These are phyloP conservation scores for Polyodon spathula DNA, from an alignment of 2,113 vertebrate species.

Conservation along the genomic window DNA sequence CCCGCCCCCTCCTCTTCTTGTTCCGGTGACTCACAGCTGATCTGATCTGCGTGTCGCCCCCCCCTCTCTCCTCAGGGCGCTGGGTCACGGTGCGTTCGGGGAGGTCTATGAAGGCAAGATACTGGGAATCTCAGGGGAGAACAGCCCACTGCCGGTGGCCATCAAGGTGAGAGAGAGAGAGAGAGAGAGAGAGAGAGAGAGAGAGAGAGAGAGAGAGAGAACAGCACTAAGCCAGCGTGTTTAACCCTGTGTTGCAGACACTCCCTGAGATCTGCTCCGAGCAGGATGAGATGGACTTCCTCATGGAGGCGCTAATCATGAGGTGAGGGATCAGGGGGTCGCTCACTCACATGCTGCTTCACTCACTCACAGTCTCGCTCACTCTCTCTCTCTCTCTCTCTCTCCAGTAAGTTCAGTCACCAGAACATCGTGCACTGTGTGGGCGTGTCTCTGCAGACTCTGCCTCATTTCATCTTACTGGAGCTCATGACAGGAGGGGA, in stretches of 20 bases:
- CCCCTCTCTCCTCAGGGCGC: constrained; percentile 53
- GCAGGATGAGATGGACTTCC: constrained; percentile 86
- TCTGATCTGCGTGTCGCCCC: too few relatives aligned
- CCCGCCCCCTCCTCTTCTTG: too few relatives aligned
- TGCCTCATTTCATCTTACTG: constrained; percentile 79
- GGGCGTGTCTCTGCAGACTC: constrained; percentile 74
- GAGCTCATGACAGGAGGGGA: constrained; percentile 89
- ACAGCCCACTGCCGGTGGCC: constrained; percentile 72
- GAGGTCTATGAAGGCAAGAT: constrained; percentile 84
- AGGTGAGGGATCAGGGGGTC: constrained; percentile 46
- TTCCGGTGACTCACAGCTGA: too few relatives aligned
- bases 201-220: not conserved
- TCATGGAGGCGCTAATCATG: constrained; percentile 85
- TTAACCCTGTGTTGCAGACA: constrained; percentile 50
- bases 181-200: not conserved
- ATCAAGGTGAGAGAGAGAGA: constrained; percentile 69
- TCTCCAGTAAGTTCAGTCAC: constrained; percentile 78
- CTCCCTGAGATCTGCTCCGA: constrained; percentile 86
- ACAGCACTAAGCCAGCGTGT: too few relatives aligned
- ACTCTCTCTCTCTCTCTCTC: not conserved
- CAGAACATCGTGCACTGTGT: constrained; percentile 78
- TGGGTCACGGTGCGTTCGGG: constrained; percentile 84
- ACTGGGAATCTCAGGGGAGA: constrained; percentile 69
- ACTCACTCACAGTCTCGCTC: not conserved
- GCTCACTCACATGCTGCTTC: constrained; percentile 1